Conservation (phyloP, 2,113 vertebrate species). For the Alces alces region DNA sequence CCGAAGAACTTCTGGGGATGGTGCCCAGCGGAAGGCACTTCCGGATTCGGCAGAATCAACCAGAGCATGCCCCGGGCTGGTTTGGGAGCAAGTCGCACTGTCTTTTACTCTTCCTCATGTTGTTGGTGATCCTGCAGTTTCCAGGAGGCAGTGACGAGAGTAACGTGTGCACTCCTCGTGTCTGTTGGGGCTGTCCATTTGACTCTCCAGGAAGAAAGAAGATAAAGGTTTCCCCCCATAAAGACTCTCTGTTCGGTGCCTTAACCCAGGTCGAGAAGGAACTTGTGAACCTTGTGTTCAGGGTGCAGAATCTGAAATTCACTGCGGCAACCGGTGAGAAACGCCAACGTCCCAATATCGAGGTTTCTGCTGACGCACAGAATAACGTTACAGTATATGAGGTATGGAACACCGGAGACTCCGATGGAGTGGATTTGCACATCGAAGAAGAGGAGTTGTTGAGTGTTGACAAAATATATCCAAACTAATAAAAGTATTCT, state of each 20-base stretch:
- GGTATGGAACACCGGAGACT: fast-evolving
- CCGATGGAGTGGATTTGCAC: fast-evolving
- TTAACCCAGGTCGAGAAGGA: fast-evolving
- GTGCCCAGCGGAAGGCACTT: neutral
- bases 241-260: fast-evolving
- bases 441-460: neutral
- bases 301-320: neutral
- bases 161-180: neutral
- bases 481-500: neutral
- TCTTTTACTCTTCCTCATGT: neutral
- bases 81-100: fast-evolving
- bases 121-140: neutral
- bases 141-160: fast-evolving
- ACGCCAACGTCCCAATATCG: fast-evolving
- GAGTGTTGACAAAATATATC: neutral
- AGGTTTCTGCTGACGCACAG: fast-evolving
- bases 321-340: neutral
- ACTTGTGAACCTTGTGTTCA: neutral
- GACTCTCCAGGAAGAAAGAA: neutral
- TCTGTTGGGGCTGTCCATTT: neutral
- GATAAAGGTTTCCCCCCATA: neutral
- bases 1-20: fast-evolving
- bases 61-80: neutral
- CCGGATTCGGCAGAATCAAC: neutral
- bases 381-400: neutral